Base-by-base conservation (phyloP, 2,888 invertebrate species). In the Agriotes lineatus region DNA sequence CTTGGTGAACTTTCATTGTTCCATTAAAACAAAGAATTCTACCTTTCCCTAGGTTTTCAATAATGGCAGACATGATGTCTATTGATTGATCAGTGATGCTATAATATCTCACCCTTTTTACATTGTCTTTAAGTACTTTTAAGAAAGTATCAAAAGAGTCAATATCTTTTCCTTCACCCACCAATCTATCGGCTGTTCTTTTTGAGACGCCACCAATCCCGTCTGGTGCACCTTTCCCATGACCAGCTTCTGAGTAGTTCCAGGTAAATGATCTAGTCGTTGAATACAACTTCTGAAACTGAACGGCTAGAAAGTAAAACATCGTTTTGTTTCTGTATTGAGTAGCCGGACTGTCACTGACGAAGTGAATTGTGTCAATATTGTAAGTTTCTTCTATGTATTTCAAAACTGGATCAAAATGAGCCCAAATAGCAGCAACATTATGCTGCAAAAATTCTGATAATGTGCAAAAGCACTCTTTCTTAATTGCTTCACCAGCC, bases 401-500 rank as follows among this genome's bases (percentile, higher is more conserved):
- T 56, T 72, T 66, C 1, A 79, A 70, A 19, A 78, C 70, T 70
- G 81, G 35, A n/a, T n/a, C n/a, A n/a, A n/a, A n/a, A n/a, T n/a
- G n/a, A n/a, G 79, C 79, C 81, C 83, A 84, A 54, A 84, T 80
- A 12, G 81, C 82, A 48, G 76, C 73, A 35, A 82, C 79, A 52
- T 77, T 76, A 76, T 84, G 83, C 5, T 76, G 63, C 2, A 78
- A 68, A 63, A 73, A 75, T 64, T 59, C 16, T 18, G 63, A 64
- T 33, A 56, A 30, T 14, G 57, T 78, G 64, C 45, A 44, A 19
- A 25, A 59, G 35, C 45, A 33, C 9, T 19, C 9, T 2, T 4
- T 18, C 10, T 44, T 16, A 1, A 37, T 3, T 19, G 9, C 12
- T 19, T 22, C n/a, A 16, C 14, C 44, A 44, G 10, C 7, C 9